Evolutionary conservation across 2,797 vertebrate species (phyloP).

Genomic region (Halcyon smyrnensis): DNA sequence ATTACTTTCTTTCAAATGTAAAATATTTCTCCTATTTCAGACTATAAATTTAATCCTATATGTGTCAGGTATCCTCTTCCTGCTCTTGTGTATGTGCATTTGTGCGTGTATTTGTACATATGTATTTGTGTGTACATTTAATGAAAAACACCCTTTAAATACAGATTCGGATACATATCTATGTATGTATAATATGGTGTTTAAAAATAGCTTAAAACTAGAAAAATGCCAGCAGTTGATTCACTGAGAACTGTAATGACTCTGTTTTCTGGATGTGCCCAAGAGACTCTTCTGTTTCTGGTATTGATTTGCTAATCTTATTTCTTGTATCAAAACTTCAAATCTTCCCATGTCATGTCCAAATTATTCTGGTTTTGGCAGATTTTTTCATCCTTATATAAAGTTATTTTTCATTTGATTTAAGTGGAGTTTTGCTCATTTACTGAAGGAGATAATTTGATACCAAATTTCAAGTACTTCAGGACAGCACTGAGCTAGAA

Average conservation of each 20-base stretch:
- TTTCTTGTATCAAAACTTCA: neutral
- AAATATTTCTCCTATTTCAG: neutral
- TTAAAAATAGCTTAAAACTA: neutral
- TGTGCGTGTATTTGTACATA: neutral
- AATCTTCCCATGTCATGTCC: neutral
- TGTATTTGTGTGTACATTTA: neutral
- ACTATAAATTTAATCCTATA: neutral
- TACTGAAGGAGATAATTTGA: neutral
- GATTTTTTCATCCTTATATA: neutral
- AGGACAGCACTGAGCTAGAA: neutral
- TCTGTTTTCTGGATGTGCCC: neutral
- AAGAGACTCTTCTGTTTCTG: neutral
- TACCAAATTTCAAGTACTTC: neutral
- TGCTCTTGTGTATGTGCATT: rapidly evolving
- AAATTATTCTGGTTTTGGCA: neutral
- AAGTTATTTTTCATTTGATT: neutral
- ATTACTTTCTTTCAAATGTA: neutral
- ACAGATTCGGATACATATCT: neutral
- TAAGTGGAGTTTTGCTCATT: neutral
- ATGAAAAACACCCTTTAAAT: neutral
- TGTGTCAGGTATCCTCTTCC: neutral
- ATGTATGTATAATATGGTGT: neutral
- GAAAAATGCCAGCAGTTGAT: neutral
- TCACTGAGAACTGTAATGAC: neutral
- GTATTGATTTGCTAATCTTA: neutral